Base-by-base conservation (phyloP, 1,140 invertebrate genomes). In the Calycopis cecrops region DNA sequence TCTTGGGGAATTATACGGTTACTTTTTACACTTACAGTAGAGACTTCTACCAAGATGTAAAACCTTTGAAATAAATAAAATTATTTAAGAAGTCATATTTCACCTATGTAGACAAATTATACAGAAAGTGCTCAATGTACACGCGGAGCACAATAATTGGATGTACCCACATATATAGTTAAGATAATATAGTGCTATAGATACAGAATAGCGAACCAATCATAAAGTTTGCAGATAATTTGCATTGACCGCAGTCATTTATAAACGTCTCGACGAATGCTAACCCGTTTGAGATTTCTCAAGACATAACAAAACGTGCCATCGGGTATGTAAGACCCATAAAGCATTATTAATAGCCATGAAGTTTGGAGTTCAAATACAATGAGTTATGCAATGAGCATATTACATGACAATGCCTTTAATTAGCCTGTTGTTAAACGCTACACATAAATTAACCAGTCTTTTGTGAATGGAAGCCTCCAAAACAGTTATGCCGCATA, bases 311-410 rank as follows among this genome's bases (percentile, higher is more conserved):
- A 74, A 69, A 65, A 65, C 67, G 54, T 60, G 54, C 60, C 52
- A 52, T 53, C 51, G 51, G 52, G 63, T 55, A 65, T 28, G 21
- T 6, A 28, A 28, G 21, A 55, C 59, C 68, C 67, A 71, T 73
- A 73, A 71, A 69, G 60, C 63, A 74, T 76, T 79, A 84, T 81
- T 80, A 76, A 80, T 84, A 68, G 71, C 65, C 67, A 55, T 63
- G 68, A 76, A 78, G 70, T 83, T 79, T 69, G 60, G 64, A 71
- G 62, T 67, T 62, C 55, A 28, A 65, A 58, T 67, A 67, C 61
- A 67, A 66, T 54, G 35, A 34, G 53, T 82, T 79, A 69, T 68
- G 65, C 67, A 82, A 82, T 12, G 38, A 35, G 51, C 48, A 57
- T 60, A 49, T 60, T 70, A 69, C 58, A 57, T 62, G 76, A 82